phyloP scores from a whole-genome alignment of 2,113 vertebrate species.

The Eptesicus fuscus region DNA sequence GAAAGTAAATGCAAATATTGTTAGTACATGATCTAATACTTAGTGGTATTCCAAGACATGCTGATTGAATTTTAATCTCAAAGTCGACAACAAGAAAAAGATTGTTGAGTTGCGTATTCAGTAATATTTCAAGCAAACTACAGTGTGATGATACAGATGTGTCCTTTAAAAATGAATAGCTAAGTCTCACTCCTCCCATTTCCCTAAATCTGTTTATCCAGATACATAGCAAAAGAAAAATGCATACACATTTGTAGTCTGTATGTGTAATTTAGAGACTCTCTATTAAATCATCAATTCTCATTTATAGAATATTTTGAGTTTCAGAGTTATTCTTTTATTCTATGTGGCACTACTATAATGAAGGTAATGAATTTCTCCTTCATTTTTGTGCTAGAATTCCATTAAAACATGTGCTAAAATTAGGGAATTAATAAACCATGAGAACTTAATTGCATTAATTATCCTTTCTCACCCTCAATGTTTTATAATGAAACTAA shows the following conservation, averaged over 20 bases:
- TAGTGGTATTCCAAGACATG: background rate
- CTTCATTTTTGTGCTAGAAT: conserved; percentile 2
- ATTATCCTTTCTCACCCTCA: conserved; percentile 65
- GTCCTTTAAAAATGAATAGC: background rate
- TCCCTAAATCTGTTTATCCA: background rate
- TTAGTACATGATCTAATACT: background rate
- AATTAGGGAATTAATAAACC: conserved; percentile 59
- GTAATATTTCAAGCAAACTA: background rate
- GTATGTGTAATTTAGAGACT: background rate
- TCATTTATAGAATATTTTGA: conserved; percentile 43
- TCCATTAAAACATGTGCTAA: conserved; percentile 65
- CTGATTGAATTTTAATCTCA: background rate
- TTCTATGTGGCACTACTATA: conserved; percentile 41
- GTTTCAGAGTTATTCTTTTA: conserved; percentile 46
- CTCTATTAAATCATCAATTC: background rate
- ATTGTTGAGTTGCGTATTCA: background rate
- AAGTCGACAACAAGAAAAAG: background rate
- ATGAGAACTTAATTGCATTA: conserved; percentile 65
- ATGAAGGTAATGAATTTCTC: conserved; percentile 54
- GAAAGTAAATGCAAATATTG: background rate
- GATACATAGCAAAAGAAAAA: background rate
- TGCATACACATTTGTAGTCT: background rate
- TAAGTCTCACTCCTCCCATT: background rate
- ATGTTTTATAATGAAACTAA: conserved; percentile 65
- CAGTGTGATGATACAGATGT: background rate